phyloP scores from a whole-genome alignment of 1,140 invertebrate species.

The Mizuhopecten yessoensis region DNA sequence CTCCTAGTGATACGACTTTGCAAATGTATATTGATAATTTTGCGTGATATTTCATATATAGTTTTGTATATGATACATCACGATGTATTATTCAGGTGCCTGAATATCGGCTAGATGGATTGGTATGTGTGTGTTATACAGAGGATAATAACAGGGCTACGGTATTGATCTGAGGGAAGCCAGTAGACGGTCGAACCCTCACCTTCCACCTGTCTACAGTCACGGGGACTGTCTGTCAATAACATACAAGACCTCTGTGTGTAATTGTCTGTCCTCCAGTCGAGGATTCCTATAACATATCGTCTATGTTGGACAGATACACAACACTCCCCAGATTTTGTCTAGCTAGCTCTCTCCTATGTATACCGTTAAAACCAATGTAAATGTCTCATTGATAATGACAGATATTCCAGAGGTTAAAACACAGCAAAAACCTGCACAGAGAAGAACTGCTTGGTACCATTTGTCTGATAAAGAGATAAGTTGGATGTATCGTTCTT shows the following conservation, averaged over 20 bases:
- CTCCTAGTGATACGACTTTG: background rate
- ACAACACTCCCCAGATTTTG: too few relatives aligned
- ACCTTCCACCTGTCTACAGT: slow-evolving; percentile 8
- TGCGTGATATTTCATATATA: background rate
- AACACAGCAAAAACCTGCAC: too few relatives aligned
- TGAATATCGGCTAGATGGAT: background rate
- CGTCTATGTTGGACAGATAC: background rate
- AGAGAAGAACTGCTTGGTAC: too few relatives aligned
- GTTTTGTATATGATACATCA: background rate
- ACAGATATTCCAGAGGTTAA: too few relatives aligned
- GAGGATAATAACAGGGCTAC: background rate
- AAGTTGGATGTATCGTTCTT: too few relatives aligned
- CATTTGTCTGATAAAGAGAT: too few relatives aligned
- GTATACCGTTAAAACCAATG: too few relatives aligned
- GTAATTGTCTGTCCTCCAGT: slow-evolving; percentile 12
- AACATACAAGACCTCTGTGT: slow-evolving; percentile 24
- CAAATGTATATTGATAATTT: background rate
- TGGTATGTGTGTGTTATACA: background rate
- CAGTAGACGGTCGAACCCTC: background rate
- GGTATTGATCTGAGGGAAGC: background rate
- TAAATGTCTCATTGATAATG: too few relatives aligned
- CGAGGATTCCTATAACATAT: background rate
- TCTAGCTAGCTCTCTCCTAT: too few relatives aligned
- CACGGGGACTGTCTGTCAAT: background rate
- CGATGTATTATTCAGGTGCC: background rate